A percentile compares a stretch with the other conserved stretches of the same genome.
Conservation (phyloP, 2,797 vertebrate species). For the Prunella strophiata region DNA sequence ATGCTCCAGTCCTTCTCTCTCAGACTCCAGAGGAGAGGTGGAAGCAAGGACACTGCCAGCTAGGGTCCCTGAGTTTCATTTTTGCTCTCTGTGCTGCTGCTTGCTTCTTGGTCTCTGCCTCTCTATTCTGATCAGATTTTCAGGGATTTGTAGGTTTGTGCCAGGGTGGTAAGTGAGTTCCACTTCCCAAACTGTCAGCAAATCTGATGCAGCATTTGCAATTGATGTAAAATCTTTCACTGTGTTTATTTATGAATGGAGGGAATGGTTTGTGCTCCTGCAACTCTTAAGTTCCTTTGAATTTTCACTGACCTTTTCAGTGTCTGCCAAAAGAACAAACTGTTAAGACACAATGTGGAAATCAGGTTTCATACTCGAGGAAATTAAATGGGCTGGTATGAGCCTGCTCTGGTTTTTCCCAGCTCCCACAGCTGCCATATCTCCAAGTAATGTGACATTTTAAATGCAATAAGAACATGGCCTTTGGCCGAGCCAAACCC, state of each 20-base stretch:
- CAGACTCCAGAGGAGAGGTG: constrained; percentile 20
- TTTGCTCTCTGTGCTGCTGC: constrained; percentile 37
- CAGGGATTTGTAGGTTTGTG: constrained; percentile 25
- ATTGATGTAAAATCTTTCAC: background rate
- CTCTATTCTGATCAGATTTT: constrained; percentile 10
- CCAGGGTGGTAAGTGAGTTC: constrained; percentile 5
- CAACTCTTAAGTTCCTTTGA: background rate
- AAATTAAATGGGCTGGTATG: background rate
- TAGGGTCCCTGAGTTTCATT: constrained; percentile 23
- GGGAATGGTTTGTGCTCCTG: background rate
- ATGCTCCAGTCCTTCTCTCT: background rate
- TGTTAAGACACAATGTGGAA: background rate
- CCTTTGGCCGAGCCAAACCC: background rate
- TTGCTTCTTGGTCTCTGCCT: constrained; percentile 36
- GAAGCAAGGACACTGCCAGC: constrained; percentile 37
- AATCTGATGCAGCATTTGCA: background rate
- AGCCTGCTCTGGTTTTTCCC: background rate
- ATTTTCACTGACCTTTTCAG: background rate
- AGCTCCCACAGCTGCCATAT: background rate
- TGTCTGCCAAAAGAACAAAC: background rate
- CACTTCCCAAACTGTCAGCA: background rate
- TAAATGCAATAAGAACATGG: background rate
- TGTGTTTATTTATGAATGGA: background rate
- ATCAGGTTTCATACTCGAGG: constrained; percentile 4
- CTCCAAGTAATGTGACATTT: constrained; percentile 1